Evolutionary conservation across 2,888 invertebrate species (phyloP).

Genomic region (Phengaris alcon): DNA sequence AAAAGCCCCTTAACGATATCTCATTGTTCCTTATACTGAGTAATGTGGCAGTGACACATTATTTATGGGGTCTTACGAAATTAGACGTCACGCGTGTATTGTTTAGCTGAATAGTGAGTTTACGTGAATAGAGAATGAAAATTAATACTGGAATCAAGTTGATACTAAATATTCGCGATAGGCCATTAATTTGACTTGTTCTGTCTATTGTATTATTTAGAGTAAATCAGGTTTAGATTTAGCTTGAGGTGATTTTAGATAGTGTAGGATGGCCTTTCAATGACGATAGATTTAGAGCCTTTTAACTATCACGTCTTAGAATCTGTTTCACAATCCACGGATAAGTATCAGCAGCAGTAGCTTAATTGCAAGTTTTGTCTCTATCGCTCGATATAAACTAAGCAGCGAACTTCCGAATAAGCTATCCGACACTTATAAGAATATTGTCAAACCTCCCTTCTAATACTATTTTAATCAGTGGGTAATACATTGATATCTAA

Average conservation of each 20-base stretch:
- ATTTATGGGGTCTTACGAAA: constrained; percentile 44
- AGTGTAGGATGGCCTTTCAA: not conserved
- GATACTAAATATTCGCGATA: constrained; percentile 13
- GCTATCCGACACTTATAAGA: too few species aligned
- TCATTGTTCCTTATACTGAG: constrained; percentile 41
- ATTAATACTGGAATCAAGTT: constrained; percentile 34
- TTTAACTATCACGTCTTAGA: not conserved
- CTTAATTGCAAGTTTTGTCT: too few species aligned
- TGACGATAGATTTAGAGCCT: not conserved
- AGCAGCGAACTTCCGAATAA: too few species aligned
- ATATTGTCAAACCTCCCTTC: too few species aligned
- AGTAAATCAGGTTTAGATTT: constrained; percentile 12
- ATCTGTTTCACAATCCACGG: too few species aligned
- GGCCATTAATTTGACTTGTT: constrained; percentile 19
- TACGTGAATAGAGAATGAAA: constrained; percentile 40
- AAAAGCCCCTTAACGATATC: constrained; percentile 35
- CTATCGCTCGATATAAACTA: too few species aligned
- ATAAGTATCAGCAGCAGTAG: too few species aligned
- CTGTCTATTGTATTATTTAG: constrained; percentile 15
- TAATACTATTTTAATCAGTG: too few species aligned
- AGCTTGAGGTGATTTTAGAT: not conserved
- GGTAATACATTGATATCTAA: too few species aligned
- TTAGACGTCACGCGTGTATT: constrained; percentile 42
- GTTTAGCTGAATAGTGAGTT: constrained; percentile 42
- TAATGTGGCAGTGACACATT: constrained; percentile 45